Evolutionary conservation across 2,888 invertebrate genomes (phyloP), one percentile per base, ranked within the genome.

Genomic region (Mimas tiliae): DNA sequence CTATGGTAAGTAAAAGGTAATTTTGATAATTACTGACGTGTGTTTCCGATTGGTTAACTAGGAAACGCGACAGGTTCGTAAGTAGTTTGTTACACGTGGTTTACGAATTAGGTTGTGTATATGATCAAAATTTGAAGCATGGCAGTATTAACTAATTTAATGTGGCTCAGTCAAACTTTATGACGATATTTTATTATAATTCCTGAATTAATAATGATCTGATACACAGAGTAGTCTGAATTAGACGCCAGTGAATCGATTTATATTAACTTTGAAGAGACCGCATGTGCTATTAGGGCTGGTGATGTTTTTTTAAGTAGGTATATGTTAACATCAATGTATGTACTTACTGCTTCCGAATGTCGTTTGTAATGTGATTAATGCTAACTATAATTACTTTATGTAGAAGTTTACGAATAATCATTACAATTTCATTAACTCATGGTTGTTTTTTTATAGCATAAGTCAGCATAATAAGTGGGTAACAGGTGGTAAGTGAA

Each of bases 41-140:
- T 64, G 38, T 51, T 51, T 64, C 51, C 63, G 38, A 19, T 38
- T 64, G 19, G 63, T 64, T 64, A 64, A 64, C 34, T 51, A 64
- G 51, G 51, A 11, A 38, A 12, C 19, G 38, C 16, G 38, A 19
- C 63, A 51, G 38, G 48, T 63, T 63, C 11, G 33, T 27, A 48
- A 63, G 62, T 52, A 52, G 19, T 58, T 58, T 58, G 58, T 42
- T 42, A 42, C 42, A 21, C 58, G 12, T 38, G 19, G 19, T 58
- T 58, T 19, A 58, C 38, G 58, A 58, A 58, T 42, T 42, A 19
- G 38, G 38, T 38, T 42, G 42, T 16, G 21, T 58, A 58, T 58
- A 58, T 58, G 58, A 38, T 58, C 19, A 42, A n/a, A n/a, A 58
- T 42, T 58, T 42, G 58, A 16, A 38, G 42, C 58, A 38, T 19